Evolutionary conservation across 2,797 vertebrate genomes (phyloP).

Genomic region (Sylvia borin): DNA sequence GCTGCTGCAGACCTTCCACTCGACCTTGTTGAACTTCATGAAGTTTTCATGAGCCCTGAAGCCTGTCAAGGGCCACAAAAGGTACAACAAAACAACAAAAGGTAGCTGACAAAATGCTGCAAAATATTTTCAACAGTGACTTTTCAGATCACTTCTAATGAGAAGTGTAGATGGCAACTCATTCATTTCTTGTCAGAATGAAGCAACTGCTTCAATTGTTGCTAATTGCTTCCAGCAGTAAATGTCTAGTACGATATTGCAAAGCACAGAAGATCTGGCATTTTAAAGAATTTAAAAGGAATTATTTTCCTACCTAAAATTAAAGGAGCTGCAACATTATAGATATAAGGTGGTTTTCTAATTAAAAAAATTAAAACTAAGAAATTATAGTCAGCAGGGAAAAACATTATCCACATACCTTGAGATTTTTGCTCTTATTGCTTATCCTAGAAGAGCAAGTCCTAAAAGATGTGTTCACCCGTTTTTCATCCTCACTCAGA

Average conservation of each 20-base stretch:
- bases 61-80: neutral
- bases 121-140: neutral
- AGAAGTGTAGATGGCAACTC: neutral
- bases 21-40: neutral
- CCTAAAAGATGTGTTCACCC: neutral
- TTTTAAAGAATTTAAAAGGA: neutral
- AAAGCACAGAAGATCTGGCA: neutral
- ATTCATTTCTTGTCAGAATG: neutral
- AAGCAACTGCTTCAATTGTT: neutral
- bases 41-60: neutral
- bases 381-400: neutral
- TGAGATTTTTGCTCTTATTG: neutral
- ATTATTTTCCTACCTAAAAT: neutral
- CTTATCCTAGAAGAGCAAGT: neutral
- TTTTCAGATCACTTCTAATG: conserved; percentile 14
- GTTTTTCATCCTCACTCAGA: neutral
- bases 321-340: neutral
- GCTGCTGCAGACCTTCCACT: neutral
- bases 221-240: neutral
- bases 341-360: neutral
- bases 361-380: neutral
- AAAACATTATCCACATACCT: neutral
- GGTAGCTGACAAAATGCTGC: neutral
- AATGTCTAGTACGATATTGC: neutral
- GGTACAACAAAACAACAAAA: neutral